phyloP scores from a whole-genome alignment of 2,888 invertebrate genomes.

The Epiperipatus broadwayi region DNA sequence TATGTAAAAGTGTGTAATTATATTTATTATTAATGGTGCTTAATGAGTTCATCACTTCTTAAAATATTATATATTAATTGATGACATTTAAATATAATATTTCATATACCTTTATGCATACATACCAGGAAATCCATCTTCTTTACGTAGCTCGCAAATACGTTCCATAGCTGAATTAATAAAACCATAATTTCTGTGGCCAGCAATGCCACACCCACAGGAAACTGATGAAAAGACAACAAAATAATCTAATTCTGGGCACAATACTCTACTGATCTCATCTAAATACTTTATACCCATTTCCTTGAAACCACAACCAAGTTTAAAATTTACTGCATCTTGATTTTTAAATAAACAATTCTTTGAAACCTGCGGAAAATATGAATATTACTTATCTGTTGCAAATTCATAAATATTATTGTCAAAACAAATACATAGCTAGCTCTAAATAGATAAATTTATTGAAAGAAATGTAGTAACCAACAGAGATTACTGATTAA shows the following conservation, averaged over 20 bases:
- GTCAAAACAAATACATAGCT: too few species aligned
- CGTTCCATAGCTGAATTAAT: slow-evolving; percentile 94
- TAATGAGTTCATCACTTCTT: too few species aligned
- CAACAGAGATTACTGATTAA: too few species aligned
- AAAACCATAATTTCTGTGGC: slow-evolving; percentile 92
- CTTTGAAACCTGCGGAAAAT: slow-evolving; percentile 46
- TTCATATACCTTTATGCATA: too few species aligned
- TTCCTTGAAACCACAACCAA: slow-evolving; percentile 66
- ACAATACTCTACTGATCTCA: slow-evolving; percentile 48
- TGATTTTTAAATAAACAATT: slow-evolving; percentile 76
- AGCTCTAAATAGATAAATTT: too few species aligned
- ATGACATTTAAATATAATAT: too few species aligned
- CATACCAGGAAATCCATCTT: slow-evolving; percentile 56
- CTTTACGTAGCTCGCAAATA: slow-evolving; percentile 63
- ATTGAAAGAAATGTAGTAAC: too few species aligned
- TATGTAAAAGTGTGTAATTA: too few species aligned
- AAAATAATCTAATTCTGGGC: slow-evolving; percentile 65
- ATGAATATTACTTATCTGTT: too few species aligned
- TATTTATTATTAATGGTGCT: too few species aligned
- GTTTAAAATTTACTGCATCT: slow-evolving; percentile 53
- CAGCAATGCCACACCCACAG: slow-evolving; percentile 87
- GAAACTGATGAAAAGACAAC: slow-evolving; percentile 90
- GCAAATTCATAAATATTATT: too few species aligned
- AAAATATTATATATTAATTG: too few species aligned
- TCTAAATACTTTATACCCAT: slow-evolving; percentile 65